Conservation (phyloP, 2,113 vertebrate species). For the Montifringilla adamsi region DNA sequence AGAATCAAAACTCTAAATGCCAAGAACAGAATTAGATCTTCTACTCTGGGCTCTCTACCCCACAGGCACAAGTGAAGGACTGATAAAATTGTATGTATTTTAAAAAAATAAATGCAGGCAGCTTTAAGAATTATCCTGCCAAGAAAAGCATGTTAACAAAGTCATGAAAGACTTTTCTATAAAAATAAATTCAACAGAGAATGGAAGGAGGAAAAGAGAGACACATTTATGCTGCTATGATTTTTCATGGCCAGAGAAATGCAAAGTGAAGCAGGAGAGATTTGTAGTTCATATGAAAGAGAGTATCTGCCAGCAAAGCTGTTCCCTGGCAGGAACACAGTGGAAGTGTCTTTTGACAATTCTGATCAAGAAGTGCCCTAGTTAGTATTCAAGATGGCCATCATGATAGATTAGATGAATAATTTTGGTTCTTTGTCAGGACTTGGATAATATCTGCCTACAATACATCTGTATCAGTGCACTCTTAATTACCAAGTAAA, state of each 20-base stretch:
- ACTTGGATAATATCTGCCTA: conserved; percentile 39
- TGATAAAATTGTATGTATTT: background rate
- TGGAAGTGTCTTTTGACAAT: conserved; percentile 60
- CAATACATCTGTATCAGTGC: conserved; percentile 55
- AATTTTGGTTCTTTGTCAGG: conserved; percentile 68
- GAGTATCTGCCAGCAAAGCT: conserved; percentile 37
- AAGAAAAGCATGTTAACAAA: background rate
- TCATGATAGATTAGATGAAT: conserved; percentile 65
- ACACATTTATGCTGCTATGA: background rate
- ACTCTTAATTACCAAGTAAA: conserved; percentile 50
- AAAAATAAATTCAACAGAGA: background rate
- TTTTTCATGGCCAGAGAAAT: conserved; percentile 22
- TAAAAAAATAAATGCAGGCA: background rate
- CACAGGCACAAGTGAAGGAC: background rate
- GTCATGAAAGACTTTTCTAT: background rate
- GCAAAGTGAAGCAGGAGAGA: background rate
- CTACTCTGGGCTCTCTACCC: background rate
- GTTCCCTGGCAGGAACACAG: conserved; percentile 33
- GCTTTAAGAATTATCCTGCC: background rate
- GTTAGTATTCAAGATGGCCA: conserved; percentile 60
- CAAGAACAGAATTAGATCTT: background rate
- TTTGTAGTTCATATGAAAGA: conserved; percentile 14
- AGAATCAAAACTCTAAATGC: background rate
- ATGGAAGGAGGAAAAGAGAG: background rate
- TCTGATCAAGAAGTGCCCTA: conserved; percentile 65